These are phyloP conservation scores for Prenolepis imparis DNA, from an alignment of 2,888 invertebrate genomes.

Conservation along the genomic window DNA sequence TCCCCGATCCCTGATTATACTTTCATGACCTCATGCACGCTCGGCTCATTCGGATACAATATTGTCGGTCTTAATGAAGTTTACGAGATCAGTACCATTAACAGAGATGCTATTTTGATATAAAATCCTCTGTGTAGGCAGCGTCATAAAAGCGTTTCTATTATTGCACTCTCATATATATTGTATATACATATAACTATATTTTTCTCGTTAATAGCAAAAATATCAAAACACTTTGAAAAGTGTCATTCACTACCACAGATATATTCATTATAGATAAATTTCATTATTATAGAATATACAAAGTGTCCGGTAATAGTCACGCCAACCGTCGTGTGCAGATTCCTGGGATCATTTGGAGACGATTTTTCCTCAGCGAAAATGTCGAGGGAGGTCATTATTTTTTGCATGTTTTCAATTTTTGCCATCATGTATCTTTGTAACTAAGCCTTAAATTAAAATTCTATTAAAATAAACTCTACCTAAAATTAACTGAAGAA, in stretches of 20 bases:
- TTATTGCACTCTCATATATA: not conserved
- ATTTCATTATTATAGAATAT: no score
- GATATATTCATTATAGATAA: not conserved
- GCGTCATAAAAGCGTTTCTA: constrained; percentile 30
- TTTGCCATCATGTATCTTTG: no score
- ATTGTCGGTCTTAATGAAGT: constrained; percentile 70
- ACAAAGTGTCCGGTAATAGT: no score
- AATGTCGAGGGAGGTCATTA: no score
- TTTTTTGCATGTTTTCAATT: no score
- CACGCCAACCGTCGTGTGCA: no score
- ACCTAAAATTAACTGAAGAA: no score
- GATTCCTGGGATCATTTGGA: no score
- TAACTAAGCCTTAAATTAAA: no score
- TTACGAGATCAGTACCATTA: constrained; percentile 66
- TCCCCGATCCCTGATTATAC: constrained; percentile 72
- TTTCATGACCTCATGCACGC: constrained; percentile 61
- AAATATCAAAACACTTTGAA: not conserved
- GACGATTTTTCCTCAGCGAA: no score
- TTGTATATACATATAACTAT: not conserved
- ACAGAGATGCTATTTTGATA: constrained; percentile 34
- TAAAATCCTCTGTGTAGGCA: constrained; percentile 16
- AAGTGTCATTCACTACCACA: not conserved
- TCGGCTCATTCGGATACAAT: constrained; percentile 57
- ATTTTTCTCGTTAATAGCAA: not conserved
- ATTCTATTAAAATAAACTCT: no score